These are phyloP conservation scores for Liasis olivaceus DNA, from an alignment of 2,797 vertebrate species.

Conservation along the genomic window DNA sequence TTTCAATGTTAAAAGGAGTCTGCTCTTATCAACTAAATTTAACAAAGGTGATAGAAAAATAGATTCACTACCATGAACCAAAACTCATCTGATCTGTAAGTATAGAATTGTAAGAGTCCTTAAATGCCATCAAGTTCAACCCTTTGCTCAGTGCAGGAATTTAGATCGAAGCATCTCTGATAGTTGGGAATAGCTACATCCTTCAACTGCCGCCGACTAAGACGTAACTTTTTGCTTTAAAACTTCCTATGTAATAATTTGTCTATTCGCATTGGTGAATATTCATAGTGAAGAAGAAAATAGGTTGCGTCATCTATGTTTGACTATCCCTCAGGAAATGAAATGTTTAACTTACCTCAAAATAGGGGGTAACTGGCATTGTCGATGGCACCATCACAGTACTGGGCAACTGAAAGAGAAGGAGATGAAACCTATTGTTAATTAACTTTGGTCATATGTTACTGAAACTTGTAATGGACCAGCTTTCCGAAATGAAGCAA, in stretches of 20 bases:
- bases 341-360: conserved; percentile 47
- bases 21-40: not conserved
- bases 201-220: conserved; percentile 6
- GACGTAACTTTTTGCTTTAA: conserved; percentile 25
- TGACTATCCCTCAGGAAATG: conserved; percentile 1
- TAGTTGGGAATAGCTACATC: not conserved
- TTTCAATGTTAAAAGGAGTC: not conserved
- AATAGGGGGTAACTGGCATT: conserved; percentile 46
- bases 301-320: conserved; percentile 18
- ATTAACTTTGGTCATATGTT: not conserved
- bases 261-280: not conserved
- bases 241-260: conserved; percentile 26
- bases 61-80: not conserved
- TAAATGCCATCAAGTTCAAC: not conserved
- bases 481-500: conserved; percentile 33
- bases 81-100: conserved; percentile 14
- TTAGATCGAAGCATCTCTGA: not conserved
- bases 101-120: not conserved
- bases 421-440: conserved; percentile 15
- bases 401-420: conserved; percentile 53
- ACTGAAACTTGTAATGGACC: conserved; percentile 41
- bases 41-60: conserved; percentile 15
- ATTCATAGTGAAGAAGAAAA: not conserved
- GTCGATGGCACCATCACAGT: conserved; percentile 19
- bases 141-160: not conserved